Evolutionary conservation across 2,888 invertebrate species (phyloP), one percentile per base, ranked within the genome.

Genomic region (Odontocolon sp.): DNA sequence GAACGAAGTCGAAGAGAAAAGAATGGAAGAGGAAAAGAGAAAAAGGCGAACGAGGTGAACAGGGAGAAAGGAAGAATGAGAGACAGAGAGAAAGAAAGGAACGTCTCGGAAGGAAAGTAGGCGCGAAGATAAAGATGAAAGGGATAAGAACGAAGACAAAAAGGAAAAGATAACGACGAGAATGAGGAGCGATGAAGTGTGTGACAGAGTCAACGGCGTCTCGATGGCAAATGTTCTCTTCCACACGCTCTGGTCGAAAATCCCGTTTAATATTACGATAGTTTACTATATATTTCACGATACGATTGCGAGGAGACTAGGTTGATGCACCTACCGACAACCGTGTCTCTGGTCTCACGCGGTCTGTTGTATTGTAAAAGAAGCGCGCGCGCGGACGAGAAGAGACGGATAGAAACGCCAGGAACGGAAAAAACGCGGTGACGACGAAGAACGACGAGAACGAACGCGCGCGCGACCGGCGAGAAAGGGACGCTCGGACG

Each of bases 381-480:
- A n/a, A 50, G 64, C 50, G 64, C 70, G 64, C 81, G 81, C 85
- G 50, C 82, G 86, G 85, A 69, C 69, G 77, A 52, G 64, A 61
- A 9, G 38, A 59, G 63, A 56, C 26, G 38, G 50, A 23, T 23
- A 64, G 56, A 50, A 40, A 56, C 64, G 71, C 64, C 42, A n/a
- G n/a, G 70, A 59, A 61, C 50, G 61, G 50, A 61, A 33, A 68
- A 71, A 71, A 77, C 38, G 16, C 59, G 75, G 61, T 66, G 23
- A 54, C 64, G 42, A 42, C 50, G 52, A 64, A 57, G 77, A 54
- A 68, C 67, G 56, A 52, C 47, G 47, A 47, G 67, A 56, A 56
- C 67, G 67, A 54, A 54, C 54, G 67, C 26, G 33, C 59, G n/a
- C n/a, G n/a, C 66, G 38, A 23, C 67, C 54, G 23, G 42, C 52